Percentiles rank a stretch among this genome's conserved stretches.
Evolutionary conservation across 2,797 vertebrate genomes (phyloP).

Genomic region (Cryptoblepharus egeriae): DNA sequence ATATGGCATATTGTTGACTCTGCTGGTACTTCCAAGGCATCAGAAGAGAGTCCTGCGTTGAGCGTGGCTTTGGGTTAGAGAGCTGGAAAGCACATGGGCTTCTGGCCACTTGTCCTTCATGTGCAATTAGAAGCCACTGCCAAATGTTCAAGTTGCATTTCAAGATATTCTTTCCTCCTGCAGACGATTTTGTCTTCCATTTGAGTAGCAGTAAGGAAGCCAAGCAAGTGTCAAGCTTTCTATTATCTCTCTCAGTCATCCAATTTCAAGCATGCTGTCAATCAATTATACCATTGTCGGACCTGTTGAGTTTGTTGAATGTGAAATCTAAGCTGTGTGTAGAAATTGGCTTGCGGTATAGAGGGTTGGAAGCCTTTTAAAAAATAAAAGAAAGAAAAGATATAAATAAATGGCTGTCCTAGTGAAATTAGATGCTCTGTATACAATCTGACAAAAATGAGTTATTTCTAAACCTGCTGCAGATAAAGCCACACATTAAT

Average conservation of each 20-base stretch:
- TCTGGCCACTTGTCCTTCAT: slow-evolving; percentile 53
- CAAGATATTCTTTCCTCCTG: slow-evolving; percentile 41
- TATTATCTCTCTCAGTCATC: not conserved
- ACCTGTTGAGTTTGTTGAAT: slow-evolving; percentile 88
- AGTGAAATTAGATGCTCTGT: not conserved
- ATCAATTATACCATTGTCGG: slow-evolving; percentile 91
- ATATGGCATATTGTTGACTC: slow-evolving; percentile 61
- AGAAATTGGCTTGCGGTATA: slow-evolving; percentile 92
- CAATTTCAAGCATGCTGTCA: slow-evolving; percentile 72
- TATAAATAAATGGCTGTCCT: fast-evolving
- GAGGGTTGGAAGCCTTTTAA: slow-evolving; percentile 92
- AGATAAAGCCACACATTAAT: not conserved
- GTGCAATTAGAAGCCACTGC: slow-evolving; percentile 58
- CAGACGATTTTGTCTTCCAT: slow-evolving; percentile 60
- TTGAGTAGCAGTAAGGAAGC: slow-evolving; percentile 54
- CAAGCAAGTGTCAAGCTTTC: slow-evolving; percentile 54
- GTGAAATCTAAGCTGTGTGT: slow-evolving; percentile 87
- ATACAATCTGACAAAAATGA: not conserved
- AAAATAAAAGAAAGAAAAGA: slow-evolving; percentile 12
- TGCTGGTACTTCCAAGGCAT: slow-evolving; percentile 59
- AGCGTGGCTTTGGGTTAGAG: slow-evolving; percentile 33
- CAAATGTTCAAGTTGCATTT: slow-evolving; percentile 36
- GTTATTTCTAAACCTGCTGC: not conserved
- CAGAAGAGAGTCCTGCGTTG: slow-evolving; percentile 52
- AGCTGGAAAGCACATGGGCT: slow-evolving; percentile 31